phyloP scores from a whole-genome alignment of 64 coral and sea anemone genomes.

The Exaiptasia diaphana region DNA sequence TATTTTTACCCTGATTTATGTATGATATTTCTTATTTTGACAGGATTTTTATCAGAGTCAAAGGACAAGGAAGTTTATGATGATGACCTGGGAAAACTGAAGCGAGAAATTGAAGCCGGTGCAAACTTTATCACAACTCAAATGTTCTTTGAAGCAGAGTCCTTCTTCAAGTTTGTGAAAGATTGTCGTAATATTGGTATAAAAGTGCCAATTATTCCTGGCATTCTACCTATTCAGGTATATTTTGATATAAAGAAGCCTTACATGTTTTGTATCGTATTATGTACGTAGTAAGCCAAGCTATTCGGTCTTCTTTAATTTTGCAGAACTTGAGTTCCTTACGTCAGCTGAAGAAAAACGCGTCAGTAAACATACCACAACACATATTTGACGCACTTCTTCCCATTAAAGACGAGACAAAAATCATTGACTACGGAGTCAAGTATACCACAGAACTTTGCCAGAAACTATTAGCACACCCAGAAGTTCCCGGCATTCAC shows the following conservation, averaged over 20 bases:
- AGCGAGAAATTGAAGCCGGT: constrained; percentile 71
- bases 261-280: neutral
- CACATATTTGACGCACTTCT: constrained; percentile 56
- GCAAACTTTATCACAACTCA: constrained; percentile 82
- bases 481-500: constrained; percentile 51
- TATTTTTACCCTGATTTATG: no score
- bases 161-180: constrained; percentile 67
- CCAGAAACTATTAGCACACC: constrained; percentile 47
- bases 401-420: constrained; percentile 78
- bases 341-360: constrained; percentile 64
- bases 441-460: constrained; percentile 62
- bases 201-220: constrained; percentile 85
- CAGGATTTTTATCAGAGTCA: neutral
- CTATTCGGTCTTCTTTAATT: neutral
- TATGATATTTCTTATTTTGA: neutral
- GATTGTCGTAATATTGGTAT: constrained; percentile 78
- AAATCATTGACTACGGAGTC: constrained; percentile 76
- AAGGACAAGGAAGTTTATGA: constrained; percentile 1
- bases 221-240: constrained; percentile 92
- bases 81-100: constrained; percentile 62
- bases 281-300: neutral
- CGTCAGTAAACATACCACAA: constrained; percentile 65
- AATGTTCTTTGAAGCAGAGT: constrained; percentile 80
- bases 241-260: neutral
- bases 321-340: constrained; percentile 70